Evolutionary conservation across 1,140 invertebrate species (phyloP), one percentile per base, ranked within the genome.

Genomic region (Ephestia elutella): DNA sequence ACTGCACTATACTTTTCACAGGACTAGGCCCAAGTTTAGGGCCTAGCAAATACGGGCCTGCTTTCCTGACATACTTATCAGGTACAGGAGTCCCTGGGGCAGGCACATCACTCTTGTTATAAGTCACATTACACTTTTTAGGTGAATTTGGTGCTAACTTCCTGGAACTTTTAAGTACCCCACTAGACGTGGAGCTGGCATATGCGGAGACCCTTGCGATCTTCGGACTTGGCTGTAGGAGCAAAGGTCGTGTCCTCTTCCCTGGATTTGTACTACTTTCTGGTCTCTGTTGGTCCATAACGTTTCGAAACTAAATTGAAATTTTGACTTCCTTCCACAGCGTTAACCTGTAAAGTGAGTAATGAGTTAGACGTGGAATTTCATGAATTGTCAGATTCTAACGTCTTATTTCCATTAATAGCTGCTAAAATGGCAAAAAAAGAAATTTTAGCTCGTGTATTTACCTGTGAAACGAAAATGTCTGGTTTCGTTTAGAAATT

Each of bases 1-100:
- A 95, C 68, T 96, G 94, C 2, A 94, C 92, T 74, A 96, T 94
- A 78, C 93, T 95, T 72, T 92, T 92, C 0, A 96, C 94, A 28
- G 94, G 94, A 63, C 93, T 94, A 53, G 91, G 93, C 0, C 93
- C 94, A 53, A 95, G 84, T 62, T 92, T 89, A 35, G 94, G 94
- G 17, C 95, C 94, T 48, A 95, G 74, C 49, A 95, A 87, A 80
- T 93, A 95, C 44, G 92, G 92, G 15, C 94, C 93, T 49, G 93
- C 94, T 76, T 91, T 90, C 48, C 86, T 80, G 15, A 90, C 83
- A 19, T 73, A 69, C 55, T 86, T 89, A 49, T 89, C 82, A 19
- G 85, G 78, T n/a, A 90, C 88, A 48, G 78, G 76, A 49, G 87
- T 86, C 0, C 88, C 87, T 57, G 75, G 70, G 5, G 73, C 57